phyloP scores from a whole-genome alignment of 2,888 invertebrate genomes.

The Eristalis arbustorum region DNA sequence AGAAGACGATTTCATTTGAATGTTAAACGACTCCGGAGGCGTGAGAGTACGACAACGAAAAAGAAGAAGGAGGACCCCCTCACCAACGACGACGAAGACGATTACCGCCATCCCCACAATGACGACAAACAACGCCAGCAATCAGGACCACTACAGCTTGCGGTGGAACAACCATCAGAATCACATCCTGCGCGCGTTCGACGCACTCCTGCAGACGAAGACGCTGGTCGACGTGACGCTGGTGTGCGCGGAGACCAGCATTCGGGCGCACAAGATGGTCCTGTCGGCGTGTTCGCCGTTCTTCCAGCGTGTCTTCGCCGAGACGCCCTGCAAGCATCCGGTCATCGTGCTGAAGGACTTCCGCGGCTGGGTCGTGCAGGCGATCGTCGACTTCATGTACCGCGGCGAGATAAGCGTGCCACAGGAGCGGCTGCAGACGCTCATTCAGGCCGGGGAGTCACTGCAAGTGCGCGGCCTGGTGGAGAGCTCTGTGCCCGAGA shows the following conservation, averaged over 20 bases:
- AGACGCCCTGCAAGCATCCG: conserved; percentile 96
- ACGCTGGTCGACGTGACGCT: conserved; percentile 94
- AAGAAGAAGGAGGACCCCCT: conserved; percentile 68
- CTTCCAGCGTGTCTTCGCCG: conserved; percentile 92
- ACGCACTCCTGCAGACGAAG: conserved; percentile 92
- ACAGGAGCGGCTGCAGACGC: conserved; percentile 89
- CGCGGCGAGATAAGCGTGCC: conserved; percentile 94
- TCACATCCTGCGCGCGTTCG: conserved; percentile 93
- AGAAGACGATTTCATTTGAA: conserved; percentile 73
- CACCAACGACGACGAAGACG: conserved; percentile 44
- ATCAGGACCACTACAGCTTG: conserved; percentile 92
- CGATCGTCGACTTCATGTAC: conserved; percentile 96
- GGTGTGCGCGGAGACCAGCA: conserved; percentile 91
- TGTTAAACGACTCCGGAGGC: conserved; percentile 79
- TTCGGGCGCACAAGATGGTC: conserved; percentile 94
- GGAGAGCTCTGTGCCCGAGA: conserved; percentile 82
- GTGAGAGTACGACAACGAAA: conserved; percentile 71
- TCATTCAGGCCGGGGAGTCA: conserved; percentile 93
- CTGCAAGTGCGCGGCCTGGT: conserved; percentile 91
- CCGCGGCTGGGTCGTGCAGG: conserved; percentile 92
- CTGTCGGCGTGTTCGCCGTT: conserved; percentile 94
- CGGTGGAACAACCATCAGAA: conserved; percentile 97
- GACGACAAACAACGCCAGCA: conserved; percentile 76
- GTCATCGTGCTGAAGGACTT: conserved; percentile 95
- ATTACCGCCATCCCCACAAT: conserved; percentile 60